Conservation (phyloP, 2,113 vertebrate species). For the Panthera tigris region DNA sequence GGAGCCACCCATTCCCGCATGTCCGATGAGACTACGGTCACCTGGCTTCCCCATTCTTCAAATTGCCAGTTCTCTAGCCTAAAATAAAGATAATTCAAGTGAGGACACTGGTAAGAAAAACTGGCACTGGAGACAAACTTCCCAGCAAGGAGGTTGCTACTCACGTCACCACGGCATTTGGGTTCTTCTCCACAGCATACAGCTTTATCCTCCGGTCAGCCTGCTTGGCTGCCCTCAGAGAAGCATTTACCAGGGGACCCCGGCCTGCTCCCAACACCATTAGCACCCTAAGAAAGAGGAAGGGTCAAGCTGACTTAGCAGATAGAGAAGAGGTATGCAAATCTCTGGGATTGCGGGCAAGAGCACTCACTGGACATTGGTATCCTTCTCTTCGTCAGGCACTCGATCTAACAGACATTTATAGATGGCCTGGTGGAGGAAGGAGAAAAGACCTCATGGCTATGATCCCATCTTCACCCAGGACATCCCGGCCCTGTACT, state of each 20-base stretch:
- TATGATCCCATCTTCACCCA: neutral
- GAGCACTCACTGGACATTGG: slow-evolving; percentile 91
- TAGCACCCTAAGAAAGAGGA: slow-evolving; percentile 84
- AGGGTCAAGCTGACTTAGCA: neutral
- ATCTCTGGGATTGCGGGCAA: neutral
- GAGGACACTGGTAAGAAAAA: neutral
- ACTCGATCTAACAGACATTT: slow-evolving; percentile 94
- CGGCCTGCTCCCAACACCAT: slow-evolving; percentile 96
- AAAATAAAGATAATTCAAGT: neutral
- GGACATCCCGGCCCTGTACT: too few relatives aligned
- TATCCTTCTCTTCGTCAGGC: slow-evolving; percentile 93
- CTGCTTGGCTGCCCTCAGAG: slow-evolving; percentile 91
- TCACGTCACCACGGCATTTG: slow-evolving; percentile 95
- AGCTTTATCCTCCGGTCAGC: slow-evolving; percentile 90
- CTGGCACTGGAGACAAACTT: neutral
- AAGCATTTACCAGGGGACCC: slow-evolving; percentile 93
- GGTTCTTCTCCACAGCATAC: slow-evolving; percentile 95
- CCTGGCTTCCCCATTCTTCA: slow-evolving; percentile 96
- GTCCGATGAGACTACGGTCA: slow-evolving; percentile 93
- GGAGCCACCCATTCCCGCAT: slow-evolving; percentile 95
- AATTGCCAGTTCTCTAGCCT: slow-evolving; percentile 96
- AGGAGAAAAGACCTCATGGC: neutral
- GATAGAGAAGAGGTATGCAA: neutral
- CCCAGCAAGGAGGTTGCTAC: slow-evolving; percentile 62
- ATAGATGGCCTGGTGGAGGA: slow-evolving; percentile 88